These are phyloP conservation scores for Parasteatoda lunata DNA, from an alignment of 2,888 invertebrate species.

Conservation along the genomic window DNA sequence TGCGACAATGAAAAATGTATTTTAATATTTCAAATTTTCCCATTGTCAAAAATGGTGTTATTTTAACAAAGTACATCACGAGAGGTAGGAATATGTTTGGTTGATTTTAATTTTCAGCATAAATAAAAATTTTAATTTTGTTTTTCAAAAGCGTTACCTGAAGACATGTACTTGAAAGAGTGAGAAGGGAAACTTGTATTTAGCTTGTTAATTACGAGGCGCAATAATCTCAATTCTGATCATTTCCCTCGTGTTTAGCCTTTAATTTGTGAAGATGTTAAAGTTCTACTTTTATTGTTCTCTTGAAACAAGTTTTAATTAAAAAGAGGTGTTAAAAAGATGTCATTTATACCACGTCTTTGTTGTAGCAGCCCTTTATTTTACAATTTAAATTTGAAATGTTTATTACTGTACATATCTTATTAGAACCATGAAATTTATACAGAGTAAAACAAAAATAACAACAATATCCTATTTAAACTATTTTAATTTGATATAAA, in stretches of 20 bases:
- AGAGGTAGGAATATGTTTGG: not conserved
- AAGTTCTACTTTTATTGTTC: not conserved
- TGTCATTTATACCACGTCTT: no score
- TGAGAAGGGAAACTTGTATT: not conserved
- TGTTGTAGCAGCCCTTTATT: no score
- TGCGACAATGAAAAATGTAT: no score
- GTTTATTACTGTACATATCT: no score
- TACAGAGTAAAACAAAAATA: no score
- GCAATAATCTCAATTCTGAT: conserved; percentile 43
- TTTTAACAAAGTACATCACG: not conserved
- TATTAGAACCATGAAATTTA: no score
- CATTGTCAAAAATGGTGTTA: not conserved
- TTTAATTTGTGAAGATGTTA: conserved; percentile 41
- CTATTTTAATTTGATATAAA: no score
- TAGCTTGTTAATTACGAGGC: conserved; percentile 44
- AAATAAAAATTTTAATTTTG: not conserved
- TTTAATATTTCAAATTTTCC: no score
- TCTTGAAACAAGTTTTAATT: not conserved
- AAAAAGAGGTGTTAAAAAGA: not conserved
- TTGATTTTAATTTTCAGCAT: not conserved
- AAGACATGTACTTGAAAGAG: no score
- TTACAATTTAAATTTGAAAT: no score
- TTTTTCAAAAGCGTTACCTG: no score
- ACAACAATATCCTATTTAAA: no score
- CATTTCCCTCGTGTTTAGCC: conserved; percentile 40